Evolutionary conservation across 2,113 vertebrate species (phyloP).

Genomic region (Dromas ardeola): DNA sequence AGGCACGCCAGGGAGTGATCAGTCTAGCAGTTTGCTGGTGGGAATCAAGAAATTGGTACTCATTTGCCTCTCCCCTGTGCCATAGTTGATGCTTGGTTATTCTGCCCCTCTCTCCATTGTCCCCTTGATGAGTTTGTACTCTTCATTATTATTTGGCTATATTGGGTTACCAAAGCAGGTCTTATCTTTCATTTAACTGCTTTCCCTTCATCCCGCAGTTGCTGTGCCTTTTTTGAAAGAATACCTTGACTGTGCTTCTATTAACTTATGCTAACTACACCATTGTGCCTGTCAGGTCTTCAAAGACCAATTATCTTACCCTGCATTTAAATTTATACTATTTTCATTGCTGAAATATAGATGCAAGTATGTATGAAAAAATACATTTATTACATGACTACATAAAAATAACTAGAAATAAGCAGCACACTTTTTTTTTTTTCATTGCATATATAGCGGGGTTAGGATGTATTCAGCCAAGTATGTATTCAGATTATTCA

Average conservation of each 20-base stretch:
- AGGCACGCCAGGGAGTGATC: not conserved
- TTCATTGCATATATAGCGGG: not conserved
- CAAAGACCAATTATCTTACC: not conserved
- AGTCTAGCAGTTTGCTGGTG: not conserved
- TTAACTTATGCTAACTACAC: not conserved
- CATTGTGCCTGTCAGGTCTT: not conserved
- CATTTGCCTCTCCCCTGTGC: not conserved
- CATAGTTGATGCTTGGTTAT: not conserved
- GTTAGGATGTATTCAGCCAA: not conserved
- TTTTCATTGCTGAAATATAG: not conserved
- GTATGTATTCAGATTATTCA: not conserved
- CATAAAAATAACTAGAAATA: not conserved
- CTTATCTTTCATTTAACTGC: not conserved
- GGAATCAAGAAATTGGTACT: not conserved
- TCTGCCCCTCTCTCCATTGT: not conserved
- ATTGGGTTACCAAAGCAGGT: not conserved
- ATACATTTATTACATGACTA: not conserved
- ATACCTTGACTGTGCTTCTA: not conserved
- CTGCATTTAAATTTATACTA: not conserved
- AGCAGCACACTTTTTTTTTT: not conserved
- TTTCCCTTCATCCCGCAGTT: not conserved
- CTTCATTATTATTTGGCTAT: not conserved
- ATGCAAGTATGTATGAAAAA: not conserved
- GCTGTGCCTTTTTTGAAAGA: not conserved
- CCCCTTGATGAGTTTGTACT: not conserved